Conservation (phyloP, 1,140 invertebrate genomes). For the Calycopis cecrops region DNA sequence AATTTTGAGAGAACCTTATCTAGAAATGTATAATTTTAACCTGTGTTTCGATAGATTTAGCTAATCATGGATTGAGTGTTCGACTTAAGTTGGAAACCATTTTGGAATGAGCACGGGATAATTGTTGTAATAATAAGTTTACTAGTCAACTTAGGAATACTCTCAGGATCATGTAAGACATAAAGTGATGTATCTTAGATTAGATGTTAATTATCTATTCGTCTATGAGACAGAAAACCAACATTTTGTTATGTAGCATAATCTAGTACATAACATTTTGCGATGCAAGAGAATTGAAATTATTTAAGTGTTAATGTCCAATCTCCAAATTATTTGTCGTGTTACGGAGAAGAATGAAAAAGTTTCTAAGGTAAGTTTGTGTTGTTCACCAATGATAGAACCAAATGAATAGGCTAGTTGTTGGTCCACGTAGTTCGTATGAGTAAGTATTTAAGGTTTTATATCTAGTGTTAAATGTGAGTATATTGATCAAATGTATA, state of each 20-base stretch:
- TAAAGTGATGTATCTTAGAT: conserved; percentile 63
- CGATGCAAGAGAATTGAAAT: conserved; percentile 73
- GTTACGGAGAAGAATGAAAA: not conserved
- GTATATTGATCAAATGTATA: not conserved
- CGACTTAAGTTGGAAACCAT: too few relatives aligned
- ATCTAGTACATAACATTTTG: conserved; percentile 44
- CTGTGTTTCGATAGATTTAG: too few relatives aligned
- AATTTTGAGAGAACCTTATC: too few relatives aligned
- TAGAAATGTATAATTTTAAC: too few relatives aligned
- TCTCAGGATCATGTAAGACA: conserved; percentile 41
- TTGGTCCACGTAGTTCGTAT: not conserved
- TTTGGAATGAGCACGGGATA: not conserved
- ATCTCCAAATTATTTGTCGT: not conserved
- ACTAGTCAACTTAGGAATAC: conserved; percentile 13
- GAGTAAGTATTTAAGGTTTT: not conserved
- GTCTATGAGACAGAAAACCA: conserved; percentile 1
- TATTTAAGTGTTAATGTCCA: conserved; percentile 41
- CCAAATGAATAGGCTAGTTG: conserved; percentile 23
- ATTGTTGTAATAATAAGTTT: not conserved
- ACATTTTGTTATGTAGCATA: conserved; percentile 13
- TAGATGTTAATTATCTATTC: conserved; percentile 17
- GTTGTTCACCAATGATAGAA: conserved; percentile 19
- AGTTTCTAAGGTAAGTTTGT: not conserved
- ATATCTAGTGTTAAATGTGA: not conserved
- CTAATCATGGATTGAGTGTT: too few relatives aligned